Evolutionary conservation across 2,113 vertebrate genomes (phyloP).

Genomic region (Sylvia atricapilla): DNA sequence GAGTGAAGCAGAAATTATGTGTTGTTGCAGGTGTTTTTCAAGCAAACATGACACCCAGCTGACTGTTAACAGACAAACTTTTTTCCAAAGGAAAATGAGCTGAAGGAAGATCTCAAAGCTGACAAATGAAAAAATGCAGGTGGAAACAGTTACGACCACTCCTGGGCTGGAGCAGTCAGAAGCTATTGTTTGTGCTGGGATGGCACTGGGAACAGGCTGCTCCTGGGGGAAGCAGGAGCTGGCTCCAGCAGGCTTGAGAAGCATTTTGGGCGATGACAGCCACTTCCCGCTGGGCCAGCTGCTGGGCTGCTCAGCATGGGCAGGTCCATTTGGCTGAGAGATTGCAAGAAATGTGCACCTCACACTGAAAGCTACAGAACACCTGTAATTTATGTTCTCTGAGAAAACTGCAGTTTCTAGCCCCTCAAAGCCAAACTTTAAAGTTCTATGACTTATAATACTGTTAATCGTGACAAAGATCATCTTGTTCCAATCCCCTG

Average conservation of each 20-base stretch:
- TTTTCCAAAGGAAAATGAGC: constrained; percentile 10
- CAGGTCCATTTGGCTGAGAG: not conserved
- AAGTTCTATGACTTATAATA: not conserved
- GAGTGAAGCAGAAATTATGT: not conserved
- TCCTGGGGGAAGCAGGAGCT: not conserved
- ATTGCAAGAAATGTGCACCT: not conserved
- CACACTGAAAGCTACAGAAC: not conserved
- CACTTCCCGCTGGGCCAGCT: not conserved
- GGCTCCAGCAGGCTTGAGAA: not conserved
- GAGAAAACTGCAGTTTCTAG: not conserved
- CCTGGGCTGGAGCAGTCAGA: not conserved
- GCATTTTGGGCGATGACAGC: not conserved
- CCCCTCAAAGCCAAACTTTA: not conserved
- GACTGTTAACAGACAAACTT: not conserved
- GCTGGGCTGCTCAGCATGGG: not conserved
- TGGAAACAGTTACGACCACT: constrained; percentile 15
- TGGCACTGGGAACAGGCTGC: not conserved
- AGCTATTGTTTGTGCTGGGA: not conserved
- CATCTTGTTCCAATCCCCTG: not conserved
- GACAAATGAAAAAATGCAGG: constrained; percentile 6
- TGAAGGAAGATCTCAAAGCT: constrained; percentile 11
- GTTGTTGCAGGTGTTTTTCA: constrained; percentile 55
- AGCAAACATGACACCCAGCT: not conserved
- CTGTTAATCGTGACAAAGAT: not conserved
- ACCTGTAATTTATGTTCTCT: not conserved